A percentile compares a stretch with the other conserved stretches of the same genome.
These are phyloP conservation scores for Phylloscopus trochiloides DNA, from an alignment of 2,113 vertebrate genomes.

Conservation along the genomic window DNA sequence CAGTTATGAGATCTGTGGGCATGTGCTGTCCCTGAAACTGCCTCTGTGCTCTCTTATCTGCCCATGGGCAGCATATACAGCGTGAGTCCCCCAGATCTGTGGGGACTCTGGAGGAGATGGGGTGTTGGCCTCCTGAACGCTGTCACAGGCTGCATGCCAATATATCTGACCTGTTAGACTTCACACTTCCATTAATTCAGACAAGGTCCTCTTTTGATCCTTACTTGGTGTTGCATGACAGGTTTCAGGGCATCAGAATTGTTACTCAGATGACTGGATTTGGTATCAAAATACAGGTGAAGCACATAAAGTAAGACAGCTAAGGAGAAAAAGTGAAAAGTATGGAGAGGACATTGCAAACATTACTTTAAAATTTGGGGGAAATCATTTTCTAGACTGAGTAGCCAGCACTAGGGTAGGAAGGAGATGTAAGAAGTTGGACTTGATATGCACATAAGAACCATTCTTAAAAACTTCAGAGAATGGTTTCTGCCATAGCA, in stretches of 20 bases:
- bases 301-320: background rate
- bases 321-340: background rate
- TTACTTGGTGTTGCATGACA: background rate
- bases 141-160: background rate
- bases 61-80: background rate
- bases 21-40: background rate
- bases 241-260: background rate
- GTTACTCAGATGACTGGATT: background rate
- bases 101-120: background rate
- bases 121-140: background rate
- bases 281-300: background rate
- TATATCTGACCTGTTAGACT: background rate
- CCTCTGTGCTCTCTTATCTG: background rate
- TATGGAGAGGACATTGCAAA: background rate
- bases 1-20: background rate
- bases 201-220: background rate
- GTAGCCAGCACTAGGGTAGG: background rate
- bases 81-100: background rate
- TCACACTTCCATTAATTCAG: background rate
- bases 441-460: background rate
- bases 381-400: background rate
- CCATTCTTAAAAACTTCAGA: background rate
- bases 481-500: background rate
- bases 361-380: background rate
- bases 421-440: background rate